Evolutionary conservation across 2,797 vertebrate genomes (phyloP), one percentile per base, ranked within the genome.

Genomic region (Ctenochaetus hawaiiensis): DNA sequence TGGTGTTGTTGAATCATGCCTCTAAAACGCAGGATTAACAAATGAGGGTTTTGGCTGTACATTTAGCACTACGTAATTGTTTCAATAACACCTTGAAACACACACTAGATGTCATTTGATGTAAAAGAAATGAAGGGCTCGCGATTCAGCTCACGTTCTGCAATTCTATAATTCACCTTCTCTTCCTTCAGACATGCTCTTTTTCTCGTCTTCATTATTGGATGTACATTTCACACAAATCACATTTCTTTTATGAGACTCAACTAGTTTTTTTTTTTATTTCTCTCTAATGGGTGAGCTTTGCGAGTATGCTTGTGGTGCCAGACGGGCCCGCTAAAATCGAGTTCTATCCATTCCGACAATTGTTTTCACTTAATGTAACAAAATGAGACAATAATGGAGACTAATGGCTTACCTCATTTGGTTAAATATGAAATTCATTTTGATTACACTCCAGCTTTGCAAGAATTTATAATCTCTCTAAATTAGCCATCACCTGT

Each of bases 381-480:
- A 92, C 89, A 89, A 84, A 94, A 90, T 92, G 90, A 93, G 89
- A 92, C 86, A 75, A 79, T 92, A 92, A 94, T 93, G 86, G 92
- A 93, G 91, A 94, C 86, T 90, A 94, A 94, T 93, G 89, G 86
- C 77, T 90, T 83, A 92, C 78, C 82, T 85, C 79, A 91, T 94
- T 92, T 85, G 81, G 90, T 93, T 92, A 93, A 93, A 94, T 89
- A 89, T 90, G 85, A 93, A 89, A 93, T 94, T 90, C 69, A 89
- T 93, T 94, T 90, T 91, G 90, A 94, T 94, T 94, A 93, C 81
- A 85, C 81, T 89, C 70, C 80, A 84, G 82, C 84, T 90, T 85
- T 81, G 83, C 84, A 78, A 91, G 82, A 80, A 89, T 93, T 92
- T 89, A 88, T 85, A 93, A 93, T 92, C 84, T 83, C 81, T 88